A percentile compares a stretch with the other conserved stretches of the same genome.
Conservation (phyloP, 1,140 invertebrate genomes). For the Drosophila melanica region DNA sequence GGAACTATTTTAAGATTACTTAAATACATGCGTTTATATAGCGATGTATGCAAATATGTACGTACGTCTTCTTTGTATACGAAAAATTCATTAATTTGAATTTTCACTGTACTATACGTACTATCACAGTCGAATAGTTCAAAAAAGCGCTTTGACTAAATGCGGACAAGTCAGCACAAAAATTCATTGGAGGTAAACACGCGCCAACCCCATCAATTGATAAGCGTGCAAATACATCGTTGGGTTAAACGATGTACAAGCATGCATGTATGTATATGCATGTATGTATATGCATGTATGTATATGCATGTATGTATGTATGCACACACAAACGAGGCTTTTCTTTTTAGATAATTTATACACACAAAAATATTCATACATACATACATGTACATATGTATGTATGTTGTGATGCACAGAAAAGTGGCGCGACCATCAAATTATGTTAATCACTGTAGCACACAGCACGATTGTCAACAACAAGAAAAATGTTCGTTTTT, state of each 20-base stretch:
- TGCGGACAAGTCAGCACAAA: constrained; percentile 42
- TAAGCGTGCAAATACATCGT: constrained; percentile 68
- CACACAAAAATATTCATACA: constrained; percentile 4
- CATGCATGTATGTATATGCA: constrained; percentile 6
- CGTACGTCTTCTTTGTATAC: background rate
- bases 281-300: constrained; percentile 11
- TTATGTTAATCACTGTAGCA: constrained; percentile 57
- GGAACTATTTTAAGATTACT: background rate
- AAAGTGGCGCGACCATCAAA: constrained; percentile 57
- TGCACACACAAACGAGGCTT: constrained; percentile 7
- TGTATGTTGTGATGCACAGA: background rate
- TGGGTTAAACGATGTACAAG: constrained; percentile 42
- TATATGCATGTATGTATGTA: constrained; percentile 14
- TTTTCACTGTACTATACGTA: constrained; percentile 12
- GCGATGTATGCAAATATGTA: background rate
- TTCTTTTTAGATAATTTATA: constrained; percentile 1
- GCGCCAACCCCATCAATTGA: constrained; percentile 56
- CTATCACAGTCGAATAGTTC: constrained; percentile 29
- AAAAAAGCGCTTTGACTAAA: constrained; percentile 19
- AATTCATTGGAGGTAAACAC: constrained; percentile 68
- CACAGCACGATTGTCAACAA: constrained; percentile 1
- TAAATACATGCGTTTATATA: background rate
- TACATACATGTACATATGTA: constrained; percentile 1
- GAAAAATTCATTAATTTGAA: background rate
- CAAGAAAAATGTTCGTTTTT: background rate